Evolutionary conservation across 35 echinoderm and acorn worm species (phyloP).

Genomic region (Hemicentrotus pulcherrimus): DNA sequence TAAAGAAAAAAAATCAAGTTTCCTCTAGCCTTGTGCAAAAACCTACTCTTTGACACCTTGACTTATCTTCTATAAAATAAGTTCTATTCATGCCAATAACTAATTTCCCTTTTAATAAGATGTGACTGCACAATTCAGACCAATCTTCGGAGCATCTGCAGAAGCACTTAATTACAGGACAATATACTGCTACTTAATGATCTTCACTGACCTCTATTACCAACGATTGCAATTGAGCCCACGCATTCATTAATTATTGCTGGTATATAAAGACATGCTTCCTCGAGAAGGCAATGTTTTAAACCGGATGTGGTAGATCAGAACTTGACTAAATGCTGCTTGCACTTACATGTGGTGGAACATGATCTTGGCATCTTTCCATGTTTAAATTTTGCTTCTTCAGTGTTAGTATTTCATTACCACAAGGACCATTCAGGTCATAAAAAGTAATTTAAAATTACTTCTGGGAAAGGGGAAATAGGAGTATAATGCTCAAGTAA

Average conservation of each 20-base stretch:
- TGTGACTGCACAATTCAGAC: neutral
- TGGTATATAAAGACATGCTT: neutral
- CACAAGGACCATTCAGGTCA: neutral
- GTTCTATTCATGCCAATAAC: neutral
- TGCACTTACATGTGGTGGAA: neutral
- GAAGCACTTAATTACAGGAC: conserved; percentile 11
- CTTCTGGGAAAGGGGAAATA: neutral
- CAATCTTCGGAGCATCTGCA: neutral
- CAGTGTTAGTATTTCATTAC: neutral
- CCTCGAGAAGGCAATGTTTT: neutral
- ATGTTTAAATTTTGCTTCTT: neutral
- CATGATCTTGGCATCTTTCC: neutral
- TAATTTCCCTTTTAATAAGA: neutral
- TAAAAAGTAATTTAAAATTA: neutral
- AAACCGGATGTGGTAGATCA: conserved; percentile 9
- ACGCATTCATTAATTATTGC: neutral
- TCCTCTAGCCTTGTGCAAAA: neutral
- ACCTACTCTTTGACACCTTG: neutral
- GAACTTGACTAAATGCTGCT: neutral
- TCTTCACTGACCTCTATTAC: neutral
- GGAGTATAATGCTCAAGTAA: neutral
- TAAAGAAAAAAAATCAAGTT: neutral
- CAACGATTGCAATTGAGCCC: neutral
- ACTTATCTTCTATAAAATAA: neutral
- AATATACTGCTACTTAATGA: neutral